Evolutionary conservation across 2,888 invertebrate species (phyloP), one percentile per base, ranked within the genome.

Genomic region (Vanessa cardui): DNA sequence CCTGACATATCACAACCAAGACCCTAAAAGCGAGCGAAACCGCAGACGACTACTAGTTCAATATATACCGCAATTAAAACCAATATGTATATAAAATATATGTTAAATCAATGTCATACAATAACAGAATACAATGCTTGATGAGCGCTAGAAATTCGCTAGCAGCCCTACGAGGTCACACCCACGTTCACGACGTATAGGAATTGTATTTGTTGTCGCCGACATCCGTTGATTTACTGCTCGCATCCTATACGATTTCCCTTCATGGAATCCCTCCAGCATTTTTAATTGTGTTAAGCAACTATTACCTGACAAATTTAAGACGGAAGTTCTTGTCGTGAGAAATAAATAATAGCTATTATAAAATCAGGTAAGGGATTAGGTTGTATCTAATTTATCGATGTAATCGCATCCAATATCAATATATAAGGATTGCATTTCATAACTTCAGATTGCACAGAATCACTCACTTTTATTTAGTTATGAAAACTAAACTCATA

Each of bases 141-240:
- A 9, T 18, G 39, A 39, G 7, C 6, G 46, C 20, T 33, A 59
- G 18, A 49, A 60, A 60, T 60, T 60, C 60, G 65, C 65, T 61
- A 60, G 52, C 66, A 70, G 31, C 70, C 69, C 66, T 69, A 62
- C 46, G 45, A 58, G 39, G 21, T 33, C 62, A 59, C 66, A 69
- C 71, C 71, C 66, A 71, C 69, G 70, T 60, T 63, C 67, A 72
- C 71, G 68, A 71, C 70, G 71, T 64, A 68, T 71, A 76, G 75
- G 69, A 70, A 76, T 75, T 75, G 81, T 83, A 84, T 87, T 86
- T 90, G 86, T 88, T 85, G 86, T 86, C 83, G 87, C 88, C 90
- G 90, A 90, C 91, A 89, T 91, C 90, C 90, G 86, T 72, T 85
- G 85, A 84, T 87, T 88, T 88, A 89, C 82, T 77, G 78, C 75